Base-by-base conservation (phyloP, 1,140 invertebrate genomes). In the Lasioglossum baleicum region DNA sequence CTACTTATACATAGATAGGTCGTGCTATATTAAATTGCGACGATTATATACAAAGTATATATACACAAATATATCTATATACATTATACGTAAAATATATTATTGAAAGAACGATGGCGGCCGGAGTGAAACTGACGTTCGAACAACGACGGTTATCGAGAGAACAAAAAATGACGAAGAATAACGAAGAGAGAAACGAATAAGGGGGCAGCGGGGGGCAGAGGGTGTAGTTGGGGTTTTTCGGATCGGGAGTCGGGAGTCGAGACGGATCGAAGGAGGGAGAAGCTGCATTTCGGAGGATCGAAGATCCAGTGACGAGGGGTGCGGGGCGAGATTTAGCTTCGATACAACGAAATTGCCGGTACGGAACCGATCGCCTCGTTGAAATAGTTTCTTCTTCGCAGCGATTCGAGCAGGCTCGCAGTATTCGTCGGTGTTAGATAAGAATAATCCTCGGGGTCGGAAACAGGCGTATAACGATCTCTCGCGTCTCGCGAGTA, bases 1-100 rank as follows among this genome's bases (percentile, higher is more conserved):
- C 75, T 81, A 81, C 68, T 70, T 78, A 81, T 68, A 69, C 75
- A 82, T 82, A 78, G 75, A 78, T 78, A 82, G 80, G 67, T 79
- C 63, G 75, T 82, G 60, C 56, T 75, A 81, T 76, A 81, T 61
- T 70, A 48, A 67, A 74, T 35, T 76, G 42, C 67, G 75, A 78
- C 67, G 66, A 70, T 77, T 79, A 66, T 72, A 79, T 79, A 79
- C 75, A 67, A 78, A 67, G 63, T 80, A 80, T 69, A 77, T 70
- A 81, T 58, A 80, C 56, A 77, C 26, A 66, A 40, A 70, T 81
- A 64, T 79, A 51, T 79, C 44, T 70, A 81, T 79, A 80, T 73
- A 79, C 67, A 82, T 64, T 72, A 76, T 64, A 73, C 42, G 68
- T 70, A 68, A 58, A n/a, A 60, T 67, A 77, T 65, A 77, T 81